Evolutionary conservation across 2,113 vertebrate genomes (phyloP).

Genomic region (Scytalopus superciliaris): DNA sequence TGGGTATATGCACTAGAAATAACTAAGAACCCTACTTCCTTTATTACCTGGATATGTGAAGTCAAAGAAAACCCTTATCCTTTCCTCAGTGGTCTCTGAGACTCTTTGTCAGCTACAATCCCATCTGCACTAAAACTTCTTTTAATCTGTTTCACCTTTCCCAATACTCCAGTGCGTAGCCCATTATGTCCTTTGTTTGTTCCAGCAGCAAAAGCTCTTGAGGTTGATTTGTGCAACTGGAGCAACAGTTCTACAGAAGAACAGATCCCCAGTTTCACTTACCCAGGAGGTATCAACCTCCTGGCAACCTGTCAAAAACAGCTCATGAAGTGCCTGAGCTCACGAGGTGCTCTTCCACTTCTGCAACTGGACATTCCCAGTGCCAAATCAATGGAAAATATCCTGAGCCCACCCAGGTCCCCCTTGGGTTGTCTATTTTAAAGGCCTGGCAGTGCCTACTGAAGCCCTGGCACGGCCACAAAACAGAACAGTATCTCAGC

Average conservation of each 20-base stretch:
- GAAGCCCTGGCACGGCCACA: neutral
- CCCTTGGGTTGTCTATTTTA: neutral
- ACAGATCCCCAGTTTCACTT: neutral
- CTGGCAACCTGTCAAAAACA: neutral
- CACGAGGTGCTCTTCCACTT: neutral
- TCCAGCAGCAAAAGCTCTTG: neutral
- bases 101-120: neutral
- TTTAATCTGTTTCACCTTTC: neutral
- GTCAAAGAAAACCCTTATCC: neutral
- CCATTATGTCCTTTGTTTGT: neutral
- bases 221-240: neutral
- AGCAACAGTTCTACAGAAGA: neutral
- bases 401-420: neutral
- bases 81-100: neutral
- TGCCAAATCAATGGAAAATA: neutral
- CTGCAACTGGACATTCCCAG: neutral
- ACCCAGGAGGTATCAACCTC: neutral
- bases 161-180: accelerated
- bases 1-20: neutral
- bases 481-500: neutral
- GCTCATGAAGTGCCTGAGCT: neutral
- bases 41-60: neutral
- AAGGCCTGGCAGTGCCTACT: neutral
- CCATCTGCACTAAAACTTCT: neutral
- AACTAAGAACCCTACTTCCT: neutral